Percentiles rank a stretch among this genome's conserved stretches.
Evolutionary conservation across 1,140 invertebrate genomes (phyloP).

Genomic region (Probaryconus sp.): DNA sequence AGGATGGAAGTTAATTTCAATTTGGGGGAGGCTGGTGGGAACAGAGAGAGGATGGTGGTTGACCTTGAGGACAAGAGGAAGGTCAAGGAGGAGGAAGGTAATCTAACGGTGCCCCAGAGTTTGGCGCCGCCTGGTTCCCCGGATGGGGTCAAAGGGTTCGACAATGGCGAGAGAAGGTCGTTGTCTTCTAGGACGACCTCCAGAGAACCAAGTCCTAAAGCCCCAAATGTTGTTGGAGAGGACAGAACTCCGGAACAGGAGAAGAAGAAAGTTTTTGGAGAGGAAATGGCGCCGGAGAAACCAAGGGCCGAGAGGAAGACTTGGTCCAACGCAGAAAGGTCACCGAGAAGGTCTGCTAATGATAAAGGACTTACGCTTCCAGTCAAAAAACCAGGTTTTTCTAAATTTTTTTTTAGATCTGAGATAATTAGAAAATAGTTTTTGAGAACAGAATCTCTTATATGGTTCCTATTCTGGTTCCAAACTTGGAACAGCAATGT

Average conservation of each 20-base stretch:
- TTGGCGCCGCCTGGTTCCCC: conserved; percentile 31
- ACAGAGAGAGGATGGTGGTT: conserved; percentile 10
- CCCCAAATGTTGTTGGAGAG: conserved; percentile 2
- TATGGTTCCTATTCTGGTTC: too few species aligned
- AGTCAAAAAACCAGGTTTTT: conserved; percentile 35
- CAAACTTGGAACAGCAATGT: too few species aligned
- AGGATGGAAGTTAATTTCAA: too few species aligned
- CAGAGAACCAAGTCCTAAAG: conserved; percentile 44
- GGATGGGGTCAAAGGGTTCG: conserved; percentile 66
- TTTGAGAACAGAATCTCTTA: not conserved
- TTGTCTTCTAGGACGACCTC: conserved; percentile 58
- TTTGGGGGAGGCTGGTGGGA: too few species aligned
- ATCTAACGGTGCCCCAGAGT: conserved; percentile 23
- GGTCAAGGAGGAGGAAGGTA: conserved; percentile 1
- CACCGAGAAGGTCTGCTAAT: conserved; percentile 22
- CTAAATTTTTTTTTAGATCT: conserved; percentile 33
- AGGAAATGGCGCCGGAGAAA: conserved; percentile 26
- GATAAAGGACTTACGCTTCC: conserved; percentile 37
- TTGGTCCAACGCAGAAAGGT: conserved; percentile 31
- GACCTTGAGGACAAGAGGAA: conserved; percentile 11
- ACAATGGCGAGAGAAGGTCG: conserved; percentile 67
- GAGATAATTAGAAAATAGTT: not conserved
- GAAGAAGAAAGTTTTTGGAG: conserved; percentile 65
- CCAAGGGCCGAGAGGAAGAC: conserved; percentile 33
- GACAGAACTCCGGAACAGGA: conserved; percentile 50